Evolutionary conservation across 2,888 invertebrate genomes (phyloP).

Genomic region (Hydriomena furcata): DNA sequence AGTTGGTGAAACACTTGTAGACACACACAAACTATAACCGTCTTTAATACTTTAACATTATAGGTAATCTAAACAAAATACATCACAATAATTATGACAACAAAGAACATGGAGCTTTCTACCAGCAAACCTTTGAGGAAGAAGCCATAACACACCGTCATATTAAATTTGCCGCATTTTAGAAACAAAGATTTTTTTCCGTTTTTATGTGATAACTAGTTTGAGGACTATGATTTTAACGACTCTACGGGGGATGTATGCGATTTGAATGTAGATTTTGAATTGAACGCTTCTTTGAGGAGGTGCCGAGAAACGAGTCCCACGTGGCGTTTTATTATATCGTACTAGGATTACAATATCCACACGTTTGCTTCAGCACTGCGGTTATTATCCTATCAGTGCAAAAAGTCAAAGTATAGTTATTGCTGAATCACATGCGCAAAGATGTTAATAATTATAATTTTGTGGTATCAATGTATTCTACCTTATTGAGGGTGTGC

Average conservation of each 20-base stretch:
- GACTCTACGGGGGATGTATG: conserved; percentile 35
- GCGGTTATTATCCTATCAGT: background rate
- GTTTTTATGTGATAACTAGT: conserved; percentile 65
- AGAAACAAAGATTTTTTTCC: conserved; percentile 46
- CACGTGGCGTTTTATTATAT: conserved; percentile 18
- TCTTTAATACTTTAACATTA: too few relatives aligned
- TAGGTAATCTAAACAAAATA: too few relatives aligned
- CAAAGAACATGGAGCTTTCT: too few relatives aligned
- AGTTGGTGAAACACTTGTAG: too few relatives aligned
- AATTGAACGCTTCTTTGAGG: conserved; percentile 21
- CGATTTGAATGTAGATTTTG: conserved; percentile 32
- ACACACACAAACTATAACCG: too few relatives aligned
- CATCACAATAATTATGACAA: too few relatives aligned
- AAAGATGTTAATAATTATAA: too few relatives aligned
- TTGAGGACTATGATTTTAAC: conserved; percentile 52
- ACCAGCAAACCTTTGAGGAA: too few relatives aligned
- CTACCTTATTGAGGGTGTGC: too few relatives aligned
- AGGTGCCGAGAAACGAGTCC: conserved; percentile 17
- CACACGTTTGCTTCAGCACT: background rate
- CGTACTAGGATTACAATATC: background rate
- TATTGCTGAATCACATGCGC: too few relatives aligned
- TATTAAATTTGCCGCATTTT: background rate
- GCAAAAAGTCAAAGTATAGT: too few relatives aligned
- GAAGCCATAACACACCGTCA: background rate
- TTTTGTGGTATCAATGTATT: too few relatives aligned